A percentile compares a stretch with the other conserved stretches of the same genome.
These are phyloP conservation scores for Dreissena polymorpha DNA, from an alignment of 1,140 invertebrate species.

Conservation along the genomic window DNA sequence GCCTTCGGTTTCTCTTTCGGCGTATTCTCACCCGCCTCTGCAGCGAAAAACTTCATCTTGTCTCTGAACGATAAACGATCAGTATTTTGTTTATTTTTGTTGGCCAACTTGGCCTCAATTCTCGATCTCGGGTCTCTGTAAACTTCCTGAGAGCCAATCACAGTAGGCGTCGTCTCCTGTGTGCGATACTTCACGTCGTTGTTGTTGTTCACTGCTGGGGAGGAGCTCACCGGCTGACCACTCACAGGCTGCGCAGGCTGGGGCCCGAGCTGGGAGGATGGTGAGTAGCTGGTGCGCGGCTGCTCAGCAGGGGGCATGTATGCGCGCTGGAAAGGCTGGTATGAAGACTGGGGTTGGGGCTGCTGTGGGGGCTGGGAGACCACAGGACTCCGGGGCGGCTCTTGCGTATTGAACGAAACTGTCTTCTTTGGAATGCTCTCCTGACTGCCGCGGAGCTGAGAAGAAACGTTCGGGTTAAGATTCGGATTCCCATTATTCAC, in stretches of 20 bases:
- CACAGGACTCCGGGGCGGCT: slow-evolving; percentile 53
- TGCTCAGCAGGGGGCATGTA: slow-evolving; percentile 42
- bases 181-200: slow-evolving; percentile 62
- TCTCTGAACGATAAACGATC: slow-evolving; percentile 79
- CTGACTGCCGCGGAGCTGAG: slow-evolving; percentile 43
- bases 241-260: slow-evolving; percentile 10
- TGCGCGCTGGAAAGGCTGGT: slow-evolving; percentile 45
- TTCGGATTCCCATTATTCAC: slow-evolving; percentile 36
- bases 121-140: slow-evolving; percentile 80
- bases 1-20: slow-evolving; percentile 76
- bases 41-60: slow-evolving; percentile 81
- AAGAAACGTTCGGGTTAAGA: not conserved
- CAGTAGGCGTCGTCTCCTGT: slow-evolving; percentile 70
- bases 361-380: slow-evolving; percentile 31
- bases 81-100: slow-evolving; percentile 60
- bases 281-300: slow-evolving; percentile 45
- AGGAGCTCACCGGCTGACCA: slow-evolving; percentile 30
- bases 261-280: not conserved
- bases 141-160: slow-evolving; percentile 80
- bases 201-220: slow-evolving; percentile 42
- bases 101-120: slow-evolving; percentile 76
- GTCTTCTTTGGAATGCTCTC: slow-evolving; percentile 72
- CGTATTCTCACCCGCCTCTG: slow-evolving; percentile 78
- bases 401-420: slow-evolving; percentile 77
- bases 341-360: slow-evolving; percentile 53